phyloP scores from a whole-genome alignment of 2,113 vertebrate genomes.

The Bungarus multicinctus region DNA sequence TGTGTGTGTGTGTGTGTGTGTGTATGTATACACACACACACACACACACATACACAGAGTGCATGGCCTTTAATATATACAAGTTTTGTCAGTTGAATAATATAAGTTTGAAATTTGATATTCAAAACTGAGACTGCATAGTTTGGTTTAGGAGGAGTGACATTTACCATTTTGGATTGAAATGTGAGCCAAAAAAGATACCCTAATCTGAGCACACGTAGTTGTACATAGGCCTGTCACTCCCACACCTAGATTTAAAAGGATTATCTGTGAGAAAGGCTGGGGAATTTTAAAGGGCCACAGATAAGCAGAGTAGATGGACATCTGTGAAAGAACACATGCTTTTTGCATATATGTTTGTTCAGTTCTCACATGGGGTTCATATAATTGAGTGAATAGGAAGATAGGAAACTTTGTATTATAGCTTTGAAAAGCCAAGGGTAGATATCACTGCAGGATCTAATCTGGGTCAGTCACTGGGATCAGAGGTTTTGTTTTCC shows the following conservation, averaged over 20 bases:
- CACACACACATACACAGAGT: too few relatives aligned
- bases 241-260: not conserved
- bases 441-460: not conserved
- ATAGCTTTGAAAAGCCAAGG: not conserved
- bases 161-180: not conserved
- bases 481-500: too few relatives aligned
- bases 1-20: too few relatives aligned
- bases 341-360: too few relatives aligned
- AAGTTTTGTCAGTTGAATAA: not conserved
- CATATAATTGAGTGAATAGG: not conserved
- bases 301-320: not conserved
- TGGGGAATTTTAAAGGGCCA: not conserved
- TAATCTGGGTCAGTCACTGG: too few relatives aligned
- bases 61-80: not conserved
- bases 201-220: not conserved
- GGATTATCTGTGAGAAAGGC: not conserved
- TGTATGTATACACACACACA: too few relatives aligned
- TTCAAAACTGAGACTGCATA: not conserved
- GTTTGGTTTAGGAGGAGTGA: not conserved
- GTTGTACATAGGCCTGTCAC: not conserved
- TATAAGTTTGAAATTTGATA: not conserved
- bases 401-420: not conserved
- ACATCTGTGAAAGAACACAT: not conserved
- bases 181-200: not conserved
- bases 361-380: too few relatives aligned